These are phyloP conservation scores for Crocodylus rhombifer DNA, from an alignment of 2,797 vertebrate species.

Conservation along the genomic window DNA sequence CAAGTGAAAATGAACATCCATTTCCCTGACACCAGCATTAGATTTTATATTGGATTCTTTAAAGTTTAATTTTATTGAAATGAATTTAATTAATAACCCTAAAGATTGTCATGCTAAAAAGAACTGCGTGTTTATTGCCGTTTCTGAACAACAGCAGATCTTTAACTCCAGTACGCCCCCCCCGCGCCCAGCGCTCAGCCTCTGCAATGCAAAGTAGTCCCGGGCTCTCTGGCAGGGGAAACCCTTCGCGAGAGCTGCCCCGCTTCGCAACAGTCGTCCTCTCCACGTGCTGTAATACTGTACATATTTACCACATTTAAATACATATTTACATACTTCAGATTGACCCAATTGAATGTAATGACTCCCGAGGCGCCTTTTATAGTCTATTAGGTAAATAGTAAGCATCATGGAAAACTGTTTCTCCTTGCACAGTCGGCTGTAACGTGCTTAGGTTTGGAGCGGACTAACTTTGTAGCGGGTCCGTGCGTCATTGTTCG, in stretches of 20 bases:
- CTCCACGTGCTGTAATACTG: conserved; percentile 41
- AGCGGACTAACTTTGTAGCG: conserved; percentile 15
- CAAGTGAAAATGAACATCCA: conserved; percentile 16
- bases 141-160: conserved; percentile 28
- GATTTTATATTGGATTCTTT: neutral
- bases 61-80: conserved; percentile 14
- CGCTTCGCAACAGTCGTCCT: conserved; percentile 57
- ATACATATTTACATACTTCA: conserved; percentile 58
- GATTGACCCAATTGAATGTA: conserved; percentile 55
- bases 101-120: neutral
- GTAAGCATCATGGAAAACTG: neutral
- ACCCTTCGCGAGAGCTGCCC: conserved; percentile 48
- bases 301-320: conserved; percentile 66
- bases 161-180: neutral
- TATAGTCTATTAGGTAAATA: conserved; percentile 73
- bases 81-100: neutral
- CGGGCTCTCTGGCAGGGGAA: conserved; percentile 45
- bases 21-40: conserved; percentile 22
- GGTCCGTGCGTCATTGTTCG: neutral
- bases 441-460: conserved; percentile 38
- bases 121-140: conserved; percentile 1
- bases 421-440: conserved; percentile 8
- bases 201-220: conserved; percentile 22
- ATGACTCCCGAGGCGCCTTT: conserved; percentile 64
- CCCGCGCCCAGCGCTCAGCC: neutral